Conservation (phyloP, 53 echinoderm and acorn worm genomes). For the Luidia sarsii region DNA sequence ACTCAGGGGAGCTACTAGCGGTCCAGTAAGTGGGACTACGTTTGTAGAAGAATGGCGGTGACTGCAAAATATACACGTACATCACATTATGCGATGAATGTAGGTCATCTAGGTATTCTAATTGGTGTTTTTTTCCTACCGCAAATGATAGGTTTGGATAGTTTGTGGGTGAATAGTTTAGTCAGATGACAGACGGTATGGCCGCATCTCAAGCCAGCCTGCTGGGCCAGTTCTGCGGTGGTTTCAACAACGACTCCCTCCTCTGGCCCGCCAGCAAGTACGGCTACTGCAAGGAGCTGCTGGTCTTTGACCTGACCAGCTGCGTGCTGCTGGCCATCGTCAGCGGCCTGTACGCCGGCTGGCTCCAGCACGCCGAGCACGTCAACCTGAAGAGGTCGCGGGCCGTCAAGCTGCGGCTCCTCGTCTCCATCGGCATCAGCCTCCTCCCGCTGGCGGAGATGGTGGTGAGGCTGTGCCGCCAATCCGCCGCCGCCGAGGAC, state of each 20-base stretch:
- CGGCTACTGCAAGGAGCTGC: slow-evolving; percentile 84
- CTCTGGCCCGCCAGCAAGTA: slow-evolving; percentile 75
- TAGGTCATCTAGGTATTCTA: no score
- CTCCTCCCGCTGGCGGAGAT: slow-evolving; percentile 45
- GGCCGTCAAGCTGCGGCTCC: slow-evolving; percentile 60
- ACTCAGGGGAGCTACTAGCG: no score
- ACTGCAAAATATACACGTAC: no score
- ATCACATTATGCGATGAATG: no score
- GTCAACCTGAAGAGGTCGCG: slow-evolving; percentile 82
- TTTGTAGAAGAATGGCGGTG: no score
- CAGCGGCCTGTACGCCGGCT: slow-evolving; percentile 71
- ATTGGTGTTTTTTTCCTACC: no score
- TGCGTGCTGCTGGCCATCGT: slow-evolving; percentile 73
- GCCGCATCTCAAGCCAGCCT: not conserved
- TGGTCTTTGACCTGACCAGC: slow-evolving; percentile 66
- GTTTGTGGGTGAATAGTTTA: no score
- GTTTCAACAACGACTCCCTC: slow-evolving; percentile 70
- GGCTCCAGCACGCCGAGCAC: slow-evolving; percentile 49
- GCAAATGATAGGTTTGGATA: no score
- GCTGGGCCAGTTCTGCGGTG: slow-evolving; percentile 56
- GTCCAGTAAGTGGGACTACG: no score
- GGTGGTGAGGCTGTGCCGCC: slow-evolving; percentile 34
- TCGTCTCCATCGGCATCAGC: slow-evolving; percentile 53
- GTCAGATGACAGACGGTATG: no score
- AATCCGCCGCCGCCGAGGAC: no score